Conservation (phyloP, 2,797 vertebrate species). For the Carcharodon carcharias region DNA sequence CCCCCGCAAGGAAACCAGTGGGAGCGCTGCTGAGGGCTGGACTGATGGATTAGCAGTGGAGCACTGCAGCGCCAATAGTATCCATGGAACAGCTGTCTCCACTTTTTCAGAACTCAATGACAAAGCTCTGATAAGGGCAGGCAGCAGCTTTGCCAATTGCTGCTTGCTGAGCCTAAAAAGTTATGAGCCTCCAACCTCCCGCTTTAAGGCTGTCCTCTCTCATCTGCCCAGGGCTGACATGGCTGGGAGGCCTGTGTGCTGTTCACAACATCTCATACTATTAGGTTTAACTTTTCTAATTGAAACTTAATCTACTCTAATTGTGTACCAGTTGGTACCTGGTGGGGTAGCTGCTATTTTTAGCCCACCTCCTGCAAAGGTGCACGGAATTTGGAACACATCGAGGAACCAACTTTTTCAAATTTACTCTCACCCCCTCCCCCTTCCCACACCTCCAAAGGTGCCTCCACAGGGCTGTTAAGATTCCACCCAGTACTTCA, state of each 20-base stretch:
- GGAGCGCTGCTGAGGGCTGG: not conserved
- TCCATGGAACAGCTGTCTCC: not conserved
- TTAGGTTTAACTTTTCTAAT: not conserved
- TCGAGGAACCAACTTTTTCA: not conserved
- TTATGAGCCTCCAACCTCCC: not conserved
- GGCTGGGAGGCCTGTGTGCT: too few species aligned
- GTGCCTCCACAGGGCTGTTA: not conserved
- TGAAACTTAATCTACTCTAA: not conserved
- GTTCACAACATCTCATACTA: not conserved
- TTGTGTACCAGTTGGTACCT: not conserved
- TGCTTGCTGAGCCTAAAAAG: not conserved
- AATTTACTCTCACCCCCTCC: not conserved
- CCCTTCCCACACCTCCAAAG: not conserved
- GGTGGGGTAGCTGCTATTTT: not conserved
- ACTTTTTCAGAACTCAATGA: not conserved
- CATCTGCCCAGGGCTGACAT: not conserved
- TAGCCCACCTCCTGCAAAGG: not conserved
- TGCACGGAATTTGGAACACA: not conserved
- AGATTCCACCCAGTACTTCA: not conserved
- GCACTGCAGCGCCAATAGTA: not conserved
- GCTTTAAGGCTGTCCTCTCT: too few species aligned
- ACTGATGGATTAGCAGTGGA: not conserved
- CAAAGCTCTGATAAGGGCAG: too few species aligned
- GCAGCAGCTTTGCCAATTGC: not conserved
- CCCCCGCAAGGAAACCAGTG: too few species aligned